Evolutionary conservation across 2,797 vertebrate genomes (phyloP).

Genomic region (Helarctos malayanus): DNA sequence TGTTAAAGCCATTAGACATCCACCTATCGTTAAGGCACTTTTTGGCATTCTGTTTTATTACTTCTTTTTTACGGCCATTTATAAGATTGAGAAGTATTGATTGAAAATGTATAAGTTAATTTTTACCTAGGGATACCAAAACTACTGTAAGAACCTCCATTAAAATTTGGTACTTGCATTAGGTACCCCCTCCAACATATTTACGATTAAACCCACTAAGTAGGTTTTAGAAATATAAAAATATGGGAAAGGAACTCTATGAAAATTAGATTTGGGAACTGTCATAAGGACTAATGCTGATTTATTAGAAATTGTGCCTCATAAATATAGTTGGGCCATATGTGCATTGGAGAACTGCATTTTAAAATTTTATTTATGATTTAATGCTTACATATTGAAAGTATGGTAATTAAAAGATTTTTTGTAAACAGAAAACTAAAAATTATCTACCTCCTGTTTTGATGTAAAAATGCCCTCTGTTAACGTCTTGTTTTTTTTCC

Average conservation of each 20-base stretch:
- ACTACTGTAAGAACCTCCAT: neutral
- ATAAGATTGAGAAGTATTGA: constrained; percentile 1
- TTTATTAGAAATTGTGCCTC: neutral
- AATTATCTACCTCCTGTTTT: neutral
- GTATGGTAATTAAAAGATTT: neutral
- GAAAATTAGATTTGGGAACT: neutral
- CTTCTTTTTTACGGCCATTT: neutral
- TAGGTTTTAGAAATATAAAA: neutral
- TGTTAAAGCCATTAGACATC: neutral
- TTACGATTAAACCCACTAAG: neutral
- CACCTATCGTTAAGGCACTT: neutral
- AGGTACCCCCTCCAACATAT: neutral
- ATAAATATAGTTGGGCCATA: neutral
- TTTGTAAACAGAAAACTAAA: constrained; percentile 36
- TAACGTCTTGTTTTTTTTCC: neutral
- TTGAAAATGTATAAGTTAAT: constrained; percentile 6
- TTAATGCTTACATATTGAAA: constrained; percentile 45
- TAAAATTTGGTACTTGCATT: neutral
- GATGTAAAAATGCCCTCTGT: neutral
- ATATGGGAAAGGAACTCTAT: neutral
- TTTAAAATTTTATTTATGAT: neutral
- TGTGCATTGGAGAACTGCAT: neutral
- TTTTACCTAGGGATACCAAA: neutral
- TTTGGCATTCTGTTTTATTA: neutral
- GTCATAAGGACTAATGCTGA: neutral